Conservation (phyloP, 2,113 vertebrate genomes). For the Crotalus viridis region DNA sequence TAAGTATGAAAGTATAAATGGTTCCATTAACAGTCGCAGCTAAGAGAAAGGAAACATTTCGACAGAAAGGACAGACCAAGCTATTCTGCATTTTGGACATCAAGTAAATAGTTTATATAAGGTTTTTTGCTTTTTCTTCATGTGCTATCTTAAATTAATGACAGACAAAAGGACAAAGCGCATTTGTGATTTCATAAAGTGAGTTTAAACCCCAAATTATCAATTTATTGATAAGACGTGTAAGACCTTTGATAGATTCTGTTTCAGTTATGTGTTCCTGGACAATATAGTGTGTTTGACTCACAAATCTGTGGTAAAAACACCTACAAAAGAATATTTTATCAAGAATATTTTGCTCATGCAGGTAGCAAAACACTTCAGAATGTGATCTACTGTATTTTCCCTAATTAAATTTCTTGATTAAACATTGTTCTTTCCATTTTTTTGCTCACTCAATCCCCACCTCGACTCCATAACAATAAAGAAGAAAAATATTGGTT, state of each 20-base stretch:
- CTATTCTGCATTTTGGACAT: conserved; percentile 37
- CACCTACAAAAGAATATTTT: conserved; percentile 1
- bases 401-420: neutral
- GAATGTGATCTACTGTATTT: neutral
- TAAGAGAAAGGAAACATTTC: conserved; percentile 25
- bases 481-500: neutral
- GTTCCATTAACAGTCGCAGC: conserved; percentile 52
- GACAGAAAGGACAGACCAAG: conserved; percentile 29
- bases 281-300: fast-evolving
- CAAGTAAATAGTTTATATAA: conserved; percentile 37
- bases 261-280: neutral
- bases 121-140: neutral
- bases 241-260: neutral
- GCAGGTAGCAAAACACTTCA: conserved; percentile 15
- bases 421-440: neutral
- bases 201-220: conserved; percentile 14
- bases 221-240: conserved; percentile 19
- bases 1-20: conserved; percentile 51
- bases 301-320: neutral
- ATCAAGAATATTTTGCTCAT: neutral
- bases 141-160: conserved; percentile 8
- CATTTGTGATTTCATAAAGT: conserved; percentile 18
- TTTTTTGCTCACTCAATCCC: neutral
- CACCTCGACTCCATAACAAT: neutral
- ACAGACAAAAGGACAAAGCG: neutral